A percentile compares a stretch with the other conserved stretches of the same genome.
These are phyloP conservation scores for Ficedula albicollis DNA, from an alignment of 2,797 vertebrate species.

Conservation along the genomic window DNA sequence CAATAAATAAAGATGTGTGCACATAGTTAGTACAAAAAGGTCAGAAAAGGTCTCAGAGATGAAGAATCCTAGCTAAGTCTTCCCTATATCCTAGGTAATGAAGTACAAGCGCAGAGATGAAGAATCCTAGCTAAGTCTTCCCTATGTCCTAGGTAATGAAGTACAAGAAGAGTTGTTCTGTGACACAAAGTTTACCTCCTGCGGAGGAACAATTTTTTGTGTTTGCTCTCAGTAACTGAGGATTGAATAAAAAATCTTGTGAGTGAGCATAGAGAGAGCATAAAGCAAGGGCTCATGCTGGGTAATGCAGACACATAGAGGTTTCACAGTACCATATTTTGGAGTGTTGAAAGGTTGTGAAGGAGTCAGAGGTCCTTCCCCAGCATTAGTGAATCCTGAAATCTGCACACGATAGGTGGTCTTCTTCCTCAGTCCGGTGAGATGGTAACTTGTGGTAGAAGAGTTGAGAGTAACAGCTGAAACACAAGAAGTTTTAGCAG, in stretches of 20 bases:
- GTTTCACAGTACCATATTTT: conserved; percentile 51
- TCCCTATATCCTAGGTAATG: not conserved
- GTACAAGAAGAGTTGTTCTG: not conserved
- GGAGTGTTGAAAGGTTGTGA: conserved; percentile 49
- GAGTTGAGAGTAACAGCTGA: conserved; percentile 77
- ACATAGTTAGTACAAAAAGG: not conserved
- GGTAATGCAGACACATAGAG: not conserved
- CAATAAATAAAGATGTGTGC: not conserved
- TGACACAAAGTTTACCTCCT: not conserved
- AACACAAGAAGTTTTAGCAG: not conserved
- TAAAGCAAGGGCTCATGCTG: not conserved
- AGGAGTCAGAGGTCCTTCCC: conserved; percentile 75
- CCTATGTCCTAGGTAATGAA: not conserved
- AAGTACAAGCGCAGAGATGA: not conserved
- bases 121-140: not conserved
- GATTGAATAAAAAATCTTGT: not conserved
- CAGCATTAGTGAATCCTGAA: conserved; percentile 81
- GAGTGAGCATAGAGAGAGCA: not conserved
- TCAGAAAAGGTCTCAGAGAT: not conserved
- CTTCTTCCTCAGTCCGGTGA: conserved; percentile 70
- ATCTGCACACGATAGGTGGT: conserved; percentile 76
- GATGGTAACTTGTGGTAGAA: conserved; percentile 35
- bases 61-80: not conserved
- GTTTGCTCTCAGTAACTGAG: not conserved
- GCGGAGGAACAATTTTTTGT: not conserved